Conservation (phyloP, 2,113 vertebrate genomes). For the Colius striatus region DNA sequence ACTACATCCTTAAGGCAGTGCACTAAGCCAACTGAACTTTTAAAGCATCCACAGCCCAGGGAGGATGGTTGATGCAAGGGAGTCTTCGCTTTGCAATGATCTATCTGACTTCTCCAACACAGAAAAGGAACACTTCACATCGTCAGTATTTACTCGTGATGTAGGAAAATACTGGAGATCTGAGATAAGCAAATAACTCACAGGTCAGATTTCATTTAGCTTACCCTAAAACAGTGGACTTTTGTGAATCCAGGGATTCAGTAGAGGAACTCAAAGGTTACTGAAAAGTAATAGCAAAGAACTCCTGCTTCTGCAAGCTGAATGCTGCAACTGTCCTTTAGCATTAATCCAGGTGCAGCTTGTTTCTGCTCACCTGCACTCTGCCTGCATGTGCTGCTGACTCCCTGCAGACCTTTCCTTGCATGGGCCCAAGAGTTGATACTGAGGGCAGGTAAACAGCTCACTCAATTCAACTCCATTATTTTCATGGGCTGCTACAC, state of each 20-base stretch:
- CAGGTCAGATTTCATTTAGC: not conserved
- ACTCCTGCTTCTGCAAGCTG: not conserved
- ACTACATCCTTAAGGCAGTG: not conserved
- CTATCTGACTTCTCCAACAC: not conserved
- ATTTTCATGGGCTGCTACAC: not conserved
- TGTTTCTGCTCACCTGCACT: not conserved
- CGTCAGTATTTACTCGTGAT: not conserved
- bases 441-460: fast-evolving
- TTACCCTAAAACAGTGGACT: not conserved
- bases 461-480: not conserved
- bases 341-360: not conserved
- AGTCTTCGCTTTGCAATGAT: not conserved
- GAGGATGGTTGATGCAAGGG: not conserved
- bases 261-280: not conserved
- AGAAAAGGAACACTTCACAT: not conserved
- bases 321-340: not conserved
- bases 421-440: not conserved
- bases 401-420: not conserved
- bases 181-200: not conserved
- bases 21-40: not conserved
- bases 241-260: not conserved
- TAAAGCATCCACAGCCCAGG: not conserved
- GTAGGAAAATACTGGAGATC: not conserved
- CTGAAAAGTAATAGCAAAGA: not conserved
- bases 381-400: fast-evolving